phyloP scores from a whole-genome alignment of 1,140 invertebrate species.

The Fopius arisanus region DNA sequence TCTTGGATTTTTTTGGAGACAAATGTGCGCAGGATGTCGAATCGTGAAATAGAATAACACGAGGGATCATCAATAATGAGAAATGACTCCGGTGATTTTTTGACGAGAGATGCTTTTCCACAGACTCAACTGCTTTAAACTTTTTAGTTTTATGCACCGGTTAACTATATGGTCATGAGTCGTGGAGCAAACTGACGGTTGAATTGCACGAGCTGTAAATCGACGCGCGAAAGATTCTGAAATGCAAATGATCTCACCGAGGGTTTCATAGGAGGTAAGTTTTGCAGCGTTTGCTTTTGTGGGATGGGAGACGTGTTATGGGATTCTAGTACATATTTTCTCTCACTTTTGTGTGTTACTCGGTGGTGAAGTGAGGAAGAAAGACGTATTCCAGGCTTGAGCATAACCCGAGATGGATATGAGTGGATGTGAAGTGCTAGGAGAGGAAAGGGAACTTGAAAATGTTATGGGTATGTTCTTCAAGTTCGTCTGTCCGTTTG shows the following conservation, averaged over 20 bases:
- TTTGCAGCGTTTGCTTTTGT: not conserved
- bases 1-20: not conserved
- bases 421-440: not conserved
- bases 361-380: not conserved
- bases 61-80: not conserved
- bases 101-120: too few relatives aligned
- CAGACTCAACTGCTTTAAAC: not conserved
- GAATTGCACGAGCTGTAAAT: conserved; percentile 18
- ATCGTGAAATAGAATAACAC: not conserved
- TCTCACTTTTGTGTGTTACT: not conserved
- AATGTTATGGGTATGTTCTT: conserved; percentile 22
- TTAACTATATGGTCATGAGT: not conserved
- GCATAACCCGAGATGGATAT: not conserved
- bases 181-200: not conserved
- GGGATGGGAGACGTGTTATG: not conserved
- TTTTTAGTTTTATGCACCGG: not conserved
- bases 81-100: not conserved
- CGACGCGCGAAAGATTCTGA: conserved; percentile 20
- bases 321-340: not conserved
- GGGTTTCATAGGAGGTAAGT: not conserved
- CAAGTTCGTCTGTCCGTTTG: conserved; percentile 43
- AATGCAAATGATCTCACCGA: conserved; percentile 6
- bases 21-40: not conserved
- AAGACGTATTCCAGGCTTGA: not conserved
- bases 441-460: conserved; percentile 31